Conservation (phyloP, 2,113 vertebrate genomes). For the Toxotes jaculatrix region DNA sequence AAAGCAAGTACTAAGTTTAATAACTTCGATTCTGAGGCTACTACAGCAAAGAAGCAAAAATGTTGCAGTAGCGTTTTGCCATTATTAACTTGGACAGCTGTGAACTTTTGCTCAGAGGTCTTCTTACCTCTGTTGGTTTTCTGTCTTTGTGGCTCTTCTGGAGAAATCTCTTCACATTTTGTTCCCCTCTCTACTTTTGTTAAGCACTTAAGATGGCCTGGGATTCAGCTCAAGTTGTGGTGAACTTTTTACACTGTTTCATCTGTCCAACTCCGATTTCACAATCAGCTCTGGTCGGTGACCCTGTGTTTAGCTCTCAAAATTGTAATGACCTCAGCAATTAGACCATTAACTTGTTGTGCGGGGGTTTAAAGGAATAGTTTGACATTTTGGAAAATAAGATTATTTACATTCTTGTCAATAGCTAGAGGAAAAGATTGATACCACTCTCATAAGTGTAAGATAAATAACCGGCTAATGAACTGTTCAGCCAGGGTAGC, state of each 20-base stretch:
- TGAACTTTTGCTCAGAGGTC: slow-evolving; percentile 50
- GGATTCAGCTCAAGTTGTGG: neutral
- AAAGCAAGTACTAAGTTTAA: slow-evolving; percentile 17
- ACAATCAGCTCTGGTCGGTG: neutral
- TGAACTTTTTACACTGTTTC: neutral
- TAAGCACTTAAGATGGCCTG: slow-evolving; percentile 13
- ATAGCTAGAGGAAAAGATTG: neutral
- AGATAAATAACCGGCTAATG: neutral
- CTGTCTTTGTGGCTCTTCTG: slow-evolving; percentile 32
- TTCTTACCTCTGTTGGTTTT: slow-evolving; percentile 29
- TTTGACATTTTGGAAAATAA: neutral
- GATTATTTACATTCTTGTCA: neutral
- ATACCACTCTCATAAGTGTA: neutral
- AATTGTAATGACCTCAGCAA: neutral
- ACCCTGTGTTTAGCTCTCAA: neutral
- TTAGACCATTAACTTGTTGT: neutral
- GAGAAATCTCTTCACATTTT: slow-evolving; percentile 38
- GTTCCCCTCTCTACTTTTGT: slow-evolving; percentile 10
- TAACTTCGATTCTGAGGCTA: slow-evolving; percentile 43
- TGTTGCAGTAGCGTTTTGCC: neutral
- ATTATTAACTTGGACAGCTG: slow-evolving; percentile 54
- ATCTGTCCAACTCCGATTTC: slow-evolving; percentile 4
- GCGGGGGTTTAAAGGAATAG: neutral
- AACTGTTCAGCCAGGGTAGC: neutral
- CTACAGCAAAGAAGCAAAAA: slow-evolving; percentile 31